These are phyloP conservation scores for Mixornis gularis DNA, from an alignment of 2,113 vertebrate species.

Conservation along the genomic window DNA sequence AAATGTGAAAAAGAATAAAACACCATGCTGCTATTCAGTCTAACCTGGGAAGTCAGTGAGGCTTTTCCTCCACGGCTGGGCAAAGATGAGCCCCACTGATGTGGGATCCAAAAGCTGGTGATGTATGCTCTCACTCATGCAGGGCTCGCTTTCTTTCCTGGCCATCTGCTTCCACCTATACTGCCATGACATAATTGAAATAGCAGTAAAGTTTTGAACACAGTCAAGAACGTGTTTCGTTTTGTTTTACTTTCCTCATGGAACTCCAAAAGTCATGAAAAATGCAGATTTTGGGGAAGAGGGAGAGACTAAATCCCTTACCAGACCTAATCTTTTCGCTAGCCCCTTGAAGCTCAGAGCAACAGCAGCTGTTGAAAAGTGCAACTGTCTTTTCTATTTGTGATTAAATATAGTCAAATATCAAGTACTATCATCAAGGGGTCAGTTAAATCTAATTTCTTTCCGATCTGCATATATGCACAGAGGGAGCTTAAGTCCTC, in stretches of 20 bases:
- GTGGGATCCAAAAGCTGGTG: not conserved
- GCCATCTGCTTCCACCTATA: not conserved
- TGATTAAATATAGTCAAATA: slow-evolving; percentile 27
- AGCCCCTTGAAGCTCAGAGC: slow-evolving; percentile 4
- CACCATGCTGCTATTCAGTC: rapidly evolving
- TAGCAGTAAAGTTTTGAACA: not conserved
- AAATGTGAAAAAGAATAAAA: not conserved
- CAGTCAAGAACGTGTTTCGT: not conserved
- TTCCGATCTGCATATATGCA: slow-evolving; percentile 25
- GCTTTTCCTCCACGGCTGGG: not conserved
- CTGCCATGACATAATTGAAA: not conserved
- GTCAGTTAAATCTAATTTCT: slow-evolving; percentile 50
- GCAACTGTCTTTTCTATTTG: slow-evolving; percentile 22
- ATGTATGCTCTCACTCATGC: not conserved
- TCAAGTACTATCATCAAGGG: slow-evolving; percentile 35
- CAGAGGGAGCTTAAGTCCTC: slow-evolving; percentile 18
- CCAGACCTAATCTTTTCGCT: not conserved
- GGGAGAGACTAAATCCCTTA: not conserved
- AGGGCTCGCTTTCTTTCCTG: not conserved
- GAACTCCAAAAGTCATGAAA: slow-evolving; percentile 13
- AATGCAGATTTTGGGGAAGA: not conserved
- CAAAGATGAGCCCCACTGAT: not conserved
- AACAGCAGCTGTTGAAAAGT: slow-evolving; percentile 45
- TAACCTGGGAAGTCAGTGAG: not conserved
- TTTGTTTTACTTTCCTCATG: not conserved